Base-by-base conservation (phyloP, 2,888 invertebrate genomes). In the Cryptophagus acutangulus region DNA sequence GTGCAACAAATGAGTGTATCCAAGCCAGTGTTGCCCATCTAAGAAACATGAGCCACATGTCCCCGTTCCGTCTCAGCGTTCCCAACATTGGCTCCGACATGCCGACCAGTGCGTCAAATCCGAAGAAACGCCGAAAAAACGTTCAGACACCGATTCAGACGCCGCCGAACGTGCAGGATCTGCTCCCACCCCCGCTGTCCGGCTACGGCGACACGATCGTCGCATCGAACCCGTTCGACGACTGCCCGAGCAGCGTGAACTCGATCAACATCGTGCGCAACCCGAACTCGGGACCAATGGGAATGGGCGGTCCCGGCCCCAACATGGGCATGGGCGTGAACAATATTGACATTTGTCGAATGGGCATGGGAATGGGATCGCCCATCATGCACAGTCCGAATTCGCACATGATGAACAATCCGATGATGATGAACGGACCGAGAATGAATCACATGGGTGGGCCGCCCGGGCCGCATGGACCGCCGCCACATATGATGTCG, bases 161-260 rank as follows among this genome's bases (percentile, higher is more conserved):
- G 52, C 83, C 82, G 40, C 84, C 82, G 43, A 81, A 79, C 61
- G 85, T 82, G 58, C 84, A 88, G 69, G 82, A 91, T 48, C 77
- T 90, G 55, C 87, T 91, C 33, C 91, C 91, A 30, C 91, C 91
- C 16, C 81, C 83, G 1, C 74, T 90, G 59, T 84, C 87, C 31
- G 90, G 90, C 52, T 92, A 88, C 70, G 92, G 92, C 24, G 93
- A 93, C 65, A 93, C 92, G 43, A 90, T 94, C 63, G 84, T 92
- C 46, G 93, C 93, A 41, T 91, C 90, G 48, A 94, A 94, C 71
- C 93, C 93, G 25, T 94, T 94, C 68, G 93, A 94, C 71, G 93
- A 94, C 66, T 87, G 87, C 38, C 88, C 87, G 34, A 79, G 62
- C 52, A 62, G 60, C 31, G 63, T 70, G 36, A 67, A 63, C 49